phyloP scores from a whole-genome alignment of 2,113 vertebrate genomes.

The Mellivora capensis region DNA sequence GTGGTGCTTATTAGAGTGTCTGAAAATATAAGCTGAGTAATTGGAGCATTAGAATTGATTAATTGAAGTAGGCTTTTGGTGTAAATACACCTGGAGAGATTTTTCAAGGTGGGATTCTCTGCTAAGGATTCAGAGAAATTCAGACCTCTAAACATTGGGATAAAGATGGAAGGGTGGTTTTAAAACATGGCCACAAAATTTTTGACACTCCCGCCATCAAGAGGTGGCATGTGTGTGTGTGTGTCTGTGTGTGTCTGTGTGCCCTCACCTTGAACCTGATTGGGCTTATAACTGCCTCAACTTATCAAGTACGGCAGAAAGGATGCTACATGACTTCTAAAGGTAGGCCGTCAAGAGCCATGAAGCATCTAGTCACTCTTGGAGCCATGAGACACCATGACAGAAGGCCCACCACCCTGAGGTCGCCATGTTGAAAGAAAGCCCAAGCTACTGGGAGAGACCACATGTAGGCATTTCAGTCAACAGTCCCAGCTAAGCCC shows the following conservation, averaged over 20 bases:
- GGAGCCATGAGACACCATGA: not conserved
- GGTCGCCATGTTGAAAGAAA: not conserved
- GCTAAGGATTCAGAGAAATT: conserved; percentile 15
- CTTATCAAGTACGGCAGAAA: not conserved
- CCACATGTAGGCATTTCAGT: rapidly evolving
- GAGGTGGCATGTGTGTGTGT: not conserved
- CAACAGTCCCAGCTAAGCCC: not conserved
- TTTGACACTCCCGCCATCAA: not conserved
- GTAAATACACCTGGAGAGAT: conserved; percentile 77
- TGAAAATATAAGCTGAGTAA: conserved; percentile 76
- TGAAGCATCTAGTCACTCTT: not conserved
- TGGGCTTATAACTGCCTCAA: not conserved
- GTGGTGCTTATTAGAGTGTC: conserved; percentile 71
- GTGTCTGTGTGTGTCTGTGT: not conserved
- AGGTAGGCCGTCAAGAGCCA: not conserved
- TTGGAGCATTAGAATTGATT: conserved; percentile 76
- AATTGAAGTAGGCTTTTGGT: conserved; percentile 77
- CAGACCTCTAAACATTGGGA: not conserved
- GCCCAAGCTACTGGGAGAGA: not conserved
- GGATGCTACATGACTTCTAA: not conserved
- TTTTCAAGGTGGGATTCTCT: conserved; percentile 63
- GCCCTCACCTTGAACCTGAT: not conserved
- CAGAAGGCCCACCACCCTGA: not conserved
- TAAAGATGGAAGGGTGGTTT: not conserved
- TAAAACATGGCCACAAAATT: not conserved